Evolutionary conservation across 1,140 invertebrate genomes (phyloP).

Genomic region (Atta colombica): DNA sequence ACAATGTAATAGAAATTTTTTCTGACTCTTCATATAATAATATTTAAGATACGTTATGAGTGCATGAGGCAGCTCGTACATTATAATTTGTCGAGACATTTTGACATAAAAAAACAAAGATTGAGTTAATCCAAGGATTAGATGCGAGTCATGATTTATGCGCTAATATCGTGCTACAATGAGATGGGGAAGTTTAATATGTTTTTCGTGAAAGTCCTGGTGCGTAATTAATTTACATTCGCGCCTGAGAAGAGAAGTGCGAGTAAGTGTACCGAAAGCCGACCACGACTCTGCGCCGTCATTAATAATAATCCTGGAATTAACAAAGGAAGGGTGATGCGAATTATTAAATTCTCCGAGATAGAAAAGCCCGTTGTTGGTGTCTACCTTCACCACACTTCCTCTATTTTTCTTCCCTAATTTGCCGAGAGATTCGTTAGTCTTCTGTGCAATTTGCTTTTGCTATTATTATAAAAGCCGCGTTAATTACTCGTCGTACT

Average conservation of each 20-base stretch:
- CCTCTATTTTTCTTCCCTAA: conserved; percentile 63
- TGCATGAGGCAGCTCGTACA: conserved; percentile 14
- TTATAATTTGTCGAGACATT: conserved; percentile 48
- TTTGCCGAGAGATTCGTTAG: conserved; percentile 54
- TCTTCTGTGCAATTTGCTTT: conserved; percentile 62
- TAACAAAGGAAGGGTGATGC: conserved; percentile 76
- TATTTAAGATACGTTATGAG: conserved; percentile 10
- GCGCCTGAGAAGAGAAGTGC: conserved; percentile 64
- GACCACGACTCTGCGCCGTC: conserved; percentile 73
- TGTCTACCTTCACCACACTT: conserved; percentile 40
- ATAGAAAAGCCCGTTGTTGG: conserved; percentile 74
- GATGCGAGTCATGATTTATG: conserved; percentile 80
- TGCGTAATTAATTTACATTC: conserved; percentile 83
- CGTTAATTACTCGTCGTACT: conserved; percentile 47
- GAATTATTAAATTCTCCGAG: conserved; percentile 79
- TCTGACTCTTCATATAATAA: not conserved
- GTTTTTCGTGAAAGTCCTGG: conserved; percentile 77
- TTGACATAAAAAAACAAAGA: conserved; percentile 19
- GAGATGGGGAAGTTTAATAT: conserved; percentile 77
- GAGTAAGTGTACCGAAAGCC: conserved; percentile 56
- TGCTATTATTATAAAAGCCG: conserved; percentile 44
- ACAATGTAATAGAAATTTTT: not conserved
- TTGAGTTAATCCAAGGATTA: conserved; percentile 49
- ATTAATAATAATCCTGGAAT: conserved; percentile 80
- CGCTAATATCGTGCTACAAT: conserved; percentile 80